Conservation (phyloP, 2,888 invertebrate genomes). For the Biston betularia region DNA sequence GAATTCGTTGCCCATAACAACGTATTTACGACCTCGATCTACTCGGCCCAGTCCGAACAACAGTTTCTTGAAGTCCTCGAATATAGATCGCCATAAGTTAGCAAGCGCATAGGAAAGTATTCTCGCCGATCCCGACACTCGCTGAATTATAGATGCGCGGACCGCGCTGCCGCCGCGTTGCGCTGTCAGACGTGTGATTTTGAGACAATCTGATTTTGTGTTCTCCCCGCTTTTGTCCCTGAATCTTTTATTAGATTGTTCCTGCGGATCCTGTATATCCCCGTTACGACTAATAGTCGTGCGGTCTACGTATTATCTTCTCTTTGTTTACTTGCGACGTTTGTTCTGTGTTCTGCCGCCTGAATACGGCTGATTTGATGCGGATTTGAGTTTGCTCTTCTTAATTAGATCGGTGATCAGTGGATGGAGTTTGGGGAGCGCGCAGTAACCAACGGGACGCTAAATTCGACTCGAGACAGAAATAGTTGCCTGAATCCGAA, state of each 20-base stretch:
- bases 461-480: slow-evolving; percentile 5
- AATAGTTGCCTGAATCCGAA: not conserved
- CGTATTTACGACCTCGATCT: slow-evolving; percentile 39
- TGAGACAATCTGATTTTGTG: slow-evolving; percentile 85
- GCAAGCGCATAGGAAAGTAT: slow-evolving; percentile 63
- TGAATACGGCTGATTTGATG: slow-evolving; percentile 51
- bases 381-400: slow-evolving; percentile 26
- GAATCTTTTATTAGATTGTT: slow-evolving; percentile 82
- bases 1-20: not conserved
- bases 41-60: slow-evolving; percentile 49
- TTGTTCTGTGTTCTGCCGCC: slow-evolving; percentile 45
- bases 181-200: slow-evolving; percentile 82
- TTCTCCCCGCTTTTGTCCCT: slow-evolving; percentile 79
- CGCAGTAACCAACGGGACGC: not conserved
- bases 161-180: slow-evolving; percentile 66
- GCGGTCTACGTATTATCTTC: slow-evolving; percentile 61
- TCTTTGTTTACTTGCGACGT: slow-evolving; percentile 55
- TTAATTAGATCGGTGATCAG: slow-evolving; percentile 24
- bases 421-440: slow-evolving; percentile 12
- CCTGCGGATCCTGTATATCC: slow-evolving; percentile 62
- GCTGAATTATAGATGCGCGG: slow-evolving; percentile 81
- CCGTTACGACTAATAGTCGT: slow-evolving; percentile 75
- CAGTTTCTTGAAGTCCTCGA: slow-evolving; percentile 49
- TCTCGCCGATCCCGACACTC: slow-evolving; percentile 56
- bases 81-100: slow-evolving; percentile 70